phyloP scores from a whole-genome alignment of 2,113 vertebrate species.

The Scalopus aquaticus region DNA sequence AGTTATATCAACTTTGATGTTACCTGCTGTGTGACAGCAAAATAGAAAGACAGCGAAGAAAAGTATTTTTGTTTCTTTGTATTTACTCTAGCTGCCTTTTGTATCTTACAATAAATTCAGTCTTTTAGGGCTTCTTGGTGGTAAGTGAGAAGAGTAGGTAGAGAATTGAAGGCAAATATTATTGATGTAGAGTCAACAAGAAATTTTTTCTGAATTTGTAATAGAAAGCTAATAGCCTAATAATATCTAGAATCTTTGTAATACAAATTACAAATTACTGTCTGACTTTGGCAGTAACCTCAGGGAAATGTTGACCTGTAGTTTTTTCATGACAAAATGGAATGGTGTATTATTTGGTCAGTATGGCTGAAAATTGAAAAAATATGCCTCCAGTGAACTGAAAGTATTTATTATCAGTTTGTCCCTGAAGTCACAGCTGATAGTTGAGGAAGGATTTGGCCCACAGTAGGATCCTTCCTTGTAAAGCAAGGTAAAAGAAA shows the following conservation, averaged over 20 bases:
- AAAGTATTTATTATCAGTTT: slow-evolving; percentile 3
- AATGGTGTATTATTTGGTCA: background rate
- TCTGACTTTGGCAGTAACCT: background rate
- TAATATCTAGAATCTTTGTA: background rate
- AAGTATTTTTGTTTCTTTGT: slow-evolving; percentile 23
- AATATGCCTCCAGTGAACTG: background rate
- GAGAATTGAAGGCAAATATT: background rate
- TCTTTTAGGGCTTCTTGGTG: slow-evolving; percentile 1
- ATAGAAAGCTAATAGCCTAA: background rate
- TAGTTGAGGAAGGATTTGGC: background rate
- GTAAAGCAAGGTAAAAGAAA: background rate
- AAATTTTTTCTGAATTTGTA: background rate
- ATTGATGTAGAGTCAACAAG: background rate
- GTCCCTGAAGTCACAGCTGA: background rate
- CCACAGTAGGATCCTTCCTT: background rate
- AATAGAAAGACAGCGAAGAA: background rate
- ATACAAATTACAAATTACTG: too few relatives aligned
- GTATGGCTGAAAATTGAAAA: background rate
- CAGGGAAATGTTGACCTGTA: background rate
- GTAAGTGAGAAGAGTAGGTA: slow-evolving; percentile 8
- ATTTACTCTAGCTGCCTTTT: slow-evolving; percentile 18
- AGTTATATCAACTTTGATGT: background rate
- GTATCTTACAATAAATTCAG: slow-evolving; percentile 14
- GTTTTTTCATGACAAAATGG: background rate
- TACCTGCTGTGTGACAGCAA: background rate